Evolutionary conservation across 2,888 invertebrate genomes (phyloP), one percentile per base, ranked within the genome.

Genomic region (Sinohyriopsis cumingii): DNA sequence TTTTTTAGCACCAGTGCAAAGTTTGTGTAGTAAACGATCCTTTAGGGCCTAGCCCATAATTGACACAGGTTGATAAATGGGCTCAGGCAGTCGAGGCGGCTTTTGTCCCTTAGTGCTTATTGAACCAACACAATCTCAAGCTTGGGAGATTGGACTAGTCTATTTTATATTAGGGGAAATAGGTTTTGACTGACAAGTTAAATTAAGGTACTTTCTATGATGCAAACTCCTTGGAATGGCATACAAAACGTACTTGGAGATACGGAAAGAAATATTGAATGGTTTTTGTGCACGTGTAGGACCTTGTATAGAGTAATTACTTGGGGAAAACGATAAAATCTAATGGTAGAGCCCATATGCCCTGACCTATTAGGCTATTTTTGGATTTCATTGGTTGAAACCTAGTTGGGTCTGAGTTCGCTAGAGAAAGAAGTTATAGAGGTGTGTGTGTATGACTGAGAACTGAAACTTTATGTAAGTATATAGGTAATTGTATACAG

Each of bases 1-100:
- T 45, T 45, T 45, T 45, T 45, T 45, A 45, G 45, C 45, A 45
- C 15, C 15, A 45, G 45, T 45, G 45, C 1, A 45, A 45, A 45
- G 45, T 45, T 45, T 45, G 9, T 45, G 45, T 12, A 45, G 45
- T 12, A 45, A 45, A 45, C 45, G 45, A 45, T 45, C 45, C 45
- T 45, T 45, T 45, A 45, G 45, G 45, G 75, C 73, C 80, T 71
- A 76, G 80, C 72, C 76, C 73, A 79, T 79, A 79, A 81, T 77
- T 81, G 80, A 80, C 81, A 78, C 75, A 71, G 75, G 72, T 82
- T 82, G 83, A 83, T 83, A 82, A 82, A 83, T 83, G 80, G 77
- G 74, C 76, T 74, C 79, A 77, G 79, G 74, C 75, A 72, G 79
- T 75, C 73, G 68, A 45, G 45, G 45, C 67, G 71, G 68, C 71